phyloP scores from a whole-genome alignment of 2,113 vertebrate species.

The Menidia beryllina region DNA sequence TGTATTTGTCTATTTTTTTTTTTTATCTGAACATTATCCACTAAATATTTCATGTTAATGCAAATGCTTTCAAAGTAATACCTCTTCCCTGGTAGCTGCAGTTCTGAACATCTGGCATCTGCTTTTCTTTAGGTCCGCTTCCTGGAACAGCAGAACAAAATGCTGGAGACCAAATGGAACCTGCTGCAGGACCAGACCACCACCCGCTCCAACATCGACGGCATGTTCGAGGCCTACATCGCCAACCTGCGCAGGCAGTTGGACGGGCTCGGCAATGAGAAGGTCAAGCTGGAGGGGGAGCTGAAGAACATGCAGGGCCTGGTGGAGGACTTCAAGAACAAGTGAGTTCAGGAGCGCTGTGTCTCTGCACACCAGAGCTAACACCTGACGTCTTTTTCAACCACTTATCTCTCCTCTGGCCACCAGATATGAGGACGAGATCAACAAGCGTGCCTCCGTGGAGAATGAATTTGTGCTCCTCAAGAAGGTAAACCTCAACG shows the following conservation, averaged over 20 bases:
- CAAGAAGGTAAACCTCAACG: slow-evolving; percentile 86
- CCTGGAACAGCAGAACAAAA: slow-evolving; percentile 97
- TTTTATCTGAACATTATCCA: too few relatives aligned
- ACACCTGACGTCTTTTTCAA: background rate
- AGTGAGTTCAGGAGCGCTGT: slow-evolving; percentile 77
- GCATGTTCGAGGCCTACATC: slow-evolving; percentile 88
- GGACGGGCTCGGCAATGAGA: slow-evolving; percentile 86
- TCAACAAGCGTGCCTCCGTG: slow-evolving; percentile 89
- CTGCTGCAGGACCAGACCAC: slow-evolving; percentile 91
- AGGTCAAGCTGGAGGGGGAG: slow-evolving; percentile 88
- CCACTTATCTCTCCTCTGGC: background rate
- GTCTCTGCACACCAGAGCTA: background rate
- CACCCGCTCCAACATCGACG: slow-evolving; percentile 84
- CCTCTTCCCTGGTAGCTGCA: background rate
- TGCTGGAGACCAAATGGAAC: slow-evolving; percentile 95
- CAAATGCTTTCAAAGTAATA: background rate
- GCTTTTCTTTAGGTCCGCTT: slow-evolving; percentile 87
- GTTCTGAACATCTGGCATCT: slow-evolving; percentile 3
- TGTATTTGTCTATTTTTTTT: background rate
- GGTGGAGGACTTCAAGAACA: slow-evolving; percentile 95
- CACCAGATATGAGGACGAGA: slow-evolving; percentile 93
- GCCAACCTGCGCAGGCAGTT: slow-evolving; percentile 88
- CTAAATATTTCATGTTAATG: background rate
- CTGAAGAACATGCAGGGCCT: slow-evolving; percentile 88
- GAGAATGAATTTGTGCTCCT: slow-evolving; percentile 96